Conservation (phyloP, 2,113 vertebrate genomes). For the Charadrius vociferus region DNA sequence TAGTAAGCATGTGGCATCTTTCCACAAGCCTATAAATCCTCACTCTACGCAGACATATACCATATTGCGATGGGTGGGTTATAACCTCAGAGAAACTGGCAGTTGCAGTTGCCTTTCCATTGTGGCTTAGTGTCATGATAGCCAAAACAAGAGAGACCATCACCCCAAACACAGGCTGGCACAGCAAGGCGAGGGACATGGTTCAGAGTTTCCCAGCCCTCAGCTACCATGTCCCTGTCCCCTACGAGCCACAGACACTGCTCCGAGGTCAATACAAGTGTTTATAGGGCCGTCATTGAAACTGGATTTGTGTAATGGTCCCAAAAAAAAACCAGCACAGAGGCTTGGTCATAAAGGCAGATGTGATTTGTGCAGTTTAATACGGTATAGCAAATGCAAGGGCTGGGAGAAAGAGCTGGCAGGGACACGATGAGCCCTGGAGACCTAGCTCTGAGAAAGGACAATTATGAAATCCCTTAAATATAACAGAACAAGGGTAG, state of each 20-base stretch:
- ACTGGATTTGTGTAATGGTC: neutral
- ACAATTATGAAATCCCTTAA: neutral
- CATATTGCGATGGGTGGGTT: slow-evolving; percentile 2
- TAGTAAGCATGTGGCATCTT: slow-evolving; percentile 29
- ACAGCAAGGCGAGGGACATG: rapidly evolving
- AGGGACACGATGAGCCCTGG: neutral
- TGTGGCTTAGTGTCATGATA: slow-evolving; percentile 4
- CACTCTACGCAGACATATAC: neutral
- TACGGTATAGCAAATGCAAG: neutral
- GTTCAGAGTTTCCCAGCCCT: neutral
- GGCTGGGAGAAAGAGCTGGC: neutral
- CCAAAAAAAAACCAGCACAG: neutral
- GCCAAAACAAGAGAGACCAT: slow-evolving; percentile 41
- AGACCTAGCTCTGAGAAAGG: neutral
- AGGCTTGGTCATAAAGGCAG: neutral
- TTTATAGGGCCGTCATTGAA: neutral
- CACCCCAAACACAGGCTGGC: slow-evolving; percentile 43
- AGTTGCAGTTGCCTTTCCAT: neutral
- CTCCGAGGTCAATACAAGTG: neutral
- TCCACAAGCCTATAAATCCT: slow-evolving; percentile 35
- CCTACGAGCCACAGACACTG: neutral
- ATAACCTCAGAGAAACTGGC: neutral
- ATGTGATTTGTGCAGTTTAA: neutral
- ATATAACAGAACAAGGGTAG: neutral
- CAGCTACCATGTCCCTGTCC: rapidly evolving